Conservation (phyloP, 1,140 invertebrate genomes). For the Panagrolaimus sp. region DNA sequence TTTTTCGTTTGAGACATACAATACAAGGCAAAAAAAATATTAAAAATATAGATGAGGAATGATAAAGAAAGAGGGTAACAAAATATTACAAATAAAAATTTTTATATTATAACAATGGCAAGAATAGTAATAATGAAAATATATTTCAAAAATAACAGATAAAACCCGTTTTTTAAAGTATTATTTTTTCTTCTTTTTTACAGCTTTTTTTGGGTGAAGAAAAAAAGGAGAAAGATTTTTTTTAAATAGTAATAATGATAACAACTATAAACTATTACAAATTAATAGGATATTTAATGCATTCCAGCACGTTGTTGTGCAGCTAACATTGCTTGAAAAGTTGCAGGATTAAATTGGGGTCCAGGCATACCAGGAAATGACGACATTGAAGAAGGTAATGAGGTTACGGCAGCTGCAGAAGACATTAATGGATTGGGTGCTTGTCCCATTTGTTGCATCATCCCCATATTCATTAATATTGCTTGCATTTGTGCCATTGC, state of each 20-base stretch:
- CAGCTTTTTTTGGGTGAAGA: background rate
- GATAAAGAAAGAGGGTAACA: too few species aligned
- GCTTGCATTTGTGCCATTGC: too few species aligned
- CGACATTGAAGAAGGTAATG: background rate
- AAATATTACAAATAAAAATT: too few species aligned
- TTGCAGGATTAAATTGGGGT: background rate
- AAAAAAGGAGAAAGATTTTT: background rate
- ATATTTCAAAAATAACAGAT: slow-evolving; percentile 6
- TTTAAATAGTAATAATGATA: slow-evolving; percentile 1
- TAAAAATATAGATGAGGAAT: too few species aligned
- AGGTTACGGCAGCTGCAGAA: background rate
- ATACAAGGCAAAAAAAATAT: too few species aligned
- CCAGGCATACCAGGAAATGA: background rate
- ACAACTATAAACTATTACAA: background rate
- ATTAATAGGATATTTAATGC: slow-evolving; percentile 1
- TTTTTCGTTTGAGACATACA: too few species aligned
- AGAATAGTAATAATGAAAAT: background rate
- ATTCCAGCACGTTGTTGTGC: slow-evolving; percentile 1
- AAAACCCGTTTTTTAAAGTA: background rate
- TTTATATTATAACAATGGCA: background rate
- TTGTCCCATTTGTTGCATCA: slow-evolving; percentile 7
- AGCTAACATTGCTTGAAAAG: background rate
- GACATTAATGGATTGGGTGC: background rate
- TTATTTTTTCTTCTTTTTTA: too few species aligned
- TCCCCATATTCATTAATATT: background rate